A percentile compares a stretch with the other conserved stretches of the same genome.
Evolutionary conservation across 2,888 invertebrate genomes (phyloP).

Genomic region (Heliothis peltigera): DNA sequence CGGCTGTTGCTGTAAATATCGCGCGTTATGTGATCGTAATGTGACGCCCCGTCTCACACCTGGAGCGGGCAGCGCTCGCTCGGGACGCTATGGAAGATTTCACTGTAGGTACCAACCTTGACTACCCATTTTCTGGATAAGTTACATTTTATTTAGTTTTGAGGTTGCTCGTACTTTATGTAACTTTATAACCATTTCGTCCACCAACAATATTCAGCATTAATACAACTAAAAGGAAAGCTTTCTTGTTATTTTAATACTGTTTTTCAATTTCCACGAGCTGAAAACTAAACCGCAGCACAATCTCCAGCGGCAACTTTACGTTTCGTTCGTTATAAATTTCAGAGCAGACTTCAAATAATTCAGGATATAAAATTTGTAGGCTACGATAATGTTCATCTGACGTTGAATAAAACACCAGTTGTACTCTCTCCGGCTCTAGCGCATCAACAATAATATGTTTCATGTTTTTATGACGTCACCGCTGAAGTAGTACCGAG

Average conservation of each 20-base stretch:
- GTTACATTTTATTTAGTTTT: neutral
- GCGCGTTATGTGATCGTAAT: slow-evolving; percentile 43
- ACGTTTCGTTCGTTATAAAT: slow-evolving; percentile 48
- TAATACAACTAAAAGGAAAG: slow-evolving; percentile 1
- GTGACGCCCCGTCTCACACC: slow-evolving; percentile 38
- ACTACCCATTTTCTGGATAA: neutral
- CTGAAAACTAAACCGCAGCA: slow-evolving; percentile 33
- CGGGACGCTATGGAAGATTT: neutral
- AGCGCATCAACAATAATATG: slow-evolving; percentile 53
- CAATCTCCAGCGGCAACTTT: slow-evolving; percentile 44
- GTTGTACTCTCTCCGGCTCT: slow-evolving; percentile 4
- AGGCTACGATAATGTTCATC: slow-evolving; percentile 54
- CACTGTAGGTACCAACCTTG: neutral
- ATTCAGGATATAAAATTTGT: slow-evolving; percentile 55
- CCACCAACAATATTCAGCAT: neutral
- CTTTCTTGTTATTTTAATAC: slow-evolving; percentile 8
- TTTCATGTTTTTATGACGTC: slow-evolving; percentile 51
- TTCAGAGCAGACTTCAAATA: slow-evolving; percentile 49
- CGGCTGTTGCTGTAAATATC: slow-evolving; percentile 42
- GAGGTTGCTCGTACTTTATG: neutral
- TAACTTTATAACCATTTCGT: neutral
- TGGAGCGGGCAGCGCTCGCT: slow-evolving; percentile 20
- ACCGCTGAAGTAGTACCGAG: slow-evolving; percentile 19
- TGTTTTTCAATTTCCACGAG: slow-evolving; percentile 24
- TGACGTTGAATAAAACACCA: slow-evolving; percentile 56